Base-by-base conservation (phyloP, 2,888 invertebrate genomes). In the Himalopsyche anomala region DNA sequence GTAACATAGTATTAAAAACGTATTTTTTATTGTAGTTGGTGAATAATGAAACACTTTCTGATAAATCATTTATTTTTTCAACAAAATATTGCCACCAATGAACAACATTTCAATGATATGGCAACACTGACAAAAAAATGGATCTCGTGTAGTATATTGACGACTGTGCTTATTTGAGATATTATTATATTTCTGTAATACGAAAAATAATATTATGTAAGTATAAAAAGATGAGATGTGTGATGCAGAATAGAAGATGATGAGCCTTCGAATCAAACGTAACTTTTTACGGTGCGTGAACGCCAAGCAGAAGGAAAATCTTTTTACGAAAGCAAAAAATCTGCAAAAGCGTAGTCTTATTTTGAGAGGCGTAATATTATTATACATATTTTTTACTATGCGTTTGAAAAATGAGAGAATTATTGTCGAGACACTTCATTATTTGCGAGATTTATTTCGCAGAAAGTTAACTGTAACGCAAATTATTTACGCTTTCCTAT, bases 361-460 rank as follows among this genome's bases (percentile, higher is more conserved):
- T 62, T 19, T 28, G 62, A 15, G 4, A 62, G 19, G 28, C 62
- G 28, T 19, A 19, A 62, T 62, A 62, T 62, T 62, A 62, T 28
- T 62, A 62, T 62, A 19, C 19, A 11, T 9, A 11, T 9, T 5
- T 45, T 8, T 9, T 45, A 28, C 19, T 19, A 62, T 19, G 19
- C 19, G 62, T 6, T 62, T 62, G 62, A 62, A 62, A 62, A 62
- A 62, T 62, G 62, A 62, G 19, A 62, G 15, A 62, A 62, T 62
- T 62, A 62, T 62, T 62, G 62, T 62, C 28, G 62, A 62, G 62
- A 19, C 62, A 62, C 19, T 62, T 62, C n/a, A n/a, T n/a, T 62
- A 62, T 62, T 62, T 62, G 19, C 62, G 62, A 19, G 62, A 62
- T 62, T 62, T 62, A 62, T 62, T 19, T 62, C 6, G 62, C 62